These are phyloP conservation scores for Sarotherodon lohbergeri DNA, from an alignment of 2,113 vertebrate species.

Conservation along the genomic window DNA sequence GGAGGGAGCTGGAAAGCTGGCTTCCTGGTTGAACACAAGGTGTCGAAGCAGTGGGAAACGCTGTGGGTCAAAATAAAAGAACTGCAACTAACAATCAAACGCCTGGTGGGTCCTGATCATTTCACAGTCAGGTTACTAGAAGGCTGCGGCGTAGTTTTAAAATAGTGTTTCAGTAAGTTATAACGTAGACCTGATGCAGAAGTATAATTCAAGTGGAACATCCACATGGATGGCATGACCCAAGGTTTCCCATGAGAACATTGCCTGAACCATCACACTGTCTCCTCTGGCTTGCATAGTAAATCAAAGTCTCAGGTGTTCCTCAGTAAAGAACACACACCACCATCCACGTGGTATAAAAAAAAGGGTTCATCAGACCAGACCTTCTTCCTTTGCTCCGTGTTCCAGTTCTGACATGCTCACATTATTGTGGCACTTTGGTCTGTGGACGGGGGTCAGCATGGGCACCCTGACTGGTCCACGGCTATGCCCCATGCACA, in stretches of 20 bases:
- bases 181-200: not conserved
- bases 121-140: not conserved
- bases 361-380: not conserved
- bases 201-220: not conserved
- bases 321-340: not conserved
- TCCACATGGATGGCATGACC: not conserved
- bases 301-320: not conserved
- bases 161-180: not conserved
- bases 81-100: not conserved
- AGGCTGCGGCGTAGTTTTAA: not conserved
- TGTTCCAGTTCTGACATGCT: not conserved
- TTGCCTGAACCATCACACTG: not conserved
- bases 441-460: not conserved
- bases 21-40: not conserved
- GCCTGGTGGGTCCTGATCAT: not conserved
- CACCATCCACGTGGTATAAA: not conserved
- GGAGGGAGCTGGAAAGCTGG: not conserved
- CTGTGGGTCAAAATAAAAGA: not conserved
- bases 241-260: not conserved
- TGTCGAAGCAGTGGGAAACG: fast-evolving
- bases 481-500: fast-evolving
- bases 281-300: not conserved
- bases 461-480: not conserved
- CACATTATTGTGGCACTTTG: not conserved
- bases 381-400: not conserved